Conservation (phyloP, 2,797 vertebrate genomes). For the Paguma larvata region DNA sequence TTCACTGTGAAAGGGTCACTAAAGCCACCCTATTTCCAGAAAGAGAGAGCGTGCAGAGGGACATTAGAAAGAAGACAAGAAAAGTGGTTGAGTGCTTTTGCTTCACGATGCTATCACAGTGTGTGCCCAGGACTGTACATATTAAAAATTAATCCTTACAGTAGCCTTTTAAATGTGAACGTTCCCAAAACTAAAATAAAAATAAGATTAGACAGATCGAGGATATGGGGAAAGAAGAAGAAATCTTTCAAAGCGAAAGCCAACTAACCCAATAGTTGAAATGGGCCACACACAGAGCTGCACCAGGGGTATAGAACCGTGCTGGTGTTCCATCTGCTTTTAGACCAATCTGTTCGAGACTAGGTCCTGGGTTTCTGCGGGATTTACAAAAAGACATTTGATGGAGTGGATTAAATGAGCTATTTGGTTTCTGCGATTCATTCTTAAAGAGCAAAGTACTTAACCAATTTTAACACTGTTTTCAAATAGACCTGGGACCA, state of each 20-base stretch:
- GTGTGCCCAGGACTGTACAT: not conserved
- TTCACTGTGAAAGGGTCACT: not conserved
- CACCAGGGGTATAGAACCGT: accelerated
- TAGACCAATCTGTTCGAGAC: not conserved
- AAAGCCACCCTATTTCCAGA: not conserved
- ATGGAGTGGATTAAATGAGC: not conserved
- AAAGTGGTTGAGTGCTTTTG: not conserved
- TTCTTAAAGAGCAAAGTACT: conserved; percentile 51
- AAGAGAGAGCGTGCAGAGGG: not conserved
- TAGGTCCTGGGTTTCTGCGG: not conserved
- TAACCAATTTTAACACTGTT: conserved; percentile 65
- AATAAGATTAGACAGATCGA: not conserved
- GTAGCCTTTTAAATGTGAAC: conserved; percentile 1
- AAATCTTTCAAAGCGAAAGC: not conserved
- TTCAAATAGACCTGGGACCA: conserved; percentile 92
- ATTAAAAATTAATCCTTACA: not conserved
- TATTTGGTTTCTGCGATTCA: not conserved
- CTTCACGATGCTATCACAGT: accelerated
- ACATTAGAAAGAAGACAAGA: not conserved
- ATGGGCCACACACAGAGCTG: not conserved
- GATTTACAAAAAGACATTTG: conserved; percentile 1
- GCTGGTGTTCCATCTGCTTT: not conserved
- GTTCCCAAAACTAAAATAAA: not conserved
- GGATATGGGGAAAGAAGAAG: not conserved
- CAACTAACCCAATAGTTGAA: not conserved